Evolutionary conservation across 2,113 vertebrate species (phyloP), one percentile per base, ranked within the genome.

Genomic region (Thunnus thynnus): DNA sequence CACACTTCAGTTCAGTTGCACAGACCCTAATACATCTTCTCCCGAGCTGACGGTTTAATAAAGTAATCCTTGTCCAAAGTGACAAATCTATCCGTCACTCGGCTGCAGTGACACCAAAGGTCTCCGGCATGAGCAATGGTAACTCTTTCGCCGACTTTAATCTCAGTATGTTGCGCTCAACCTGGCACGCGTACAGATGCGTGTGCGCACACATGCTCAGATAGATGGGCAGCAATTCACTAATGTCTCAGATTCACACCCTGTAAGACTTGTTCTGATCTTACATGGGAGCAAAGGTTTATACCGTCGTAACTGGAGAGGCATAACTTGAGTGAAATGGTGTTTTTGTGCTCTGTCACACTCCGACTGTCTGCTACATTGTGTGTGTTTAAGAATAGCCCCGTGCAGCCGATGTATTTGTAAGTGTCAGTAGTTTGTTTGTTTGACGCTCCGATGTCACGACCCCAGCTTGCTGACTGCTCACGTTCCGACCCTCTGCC

Each of bases 161-260:
- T 97, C 95, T 98, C 96, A 95, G 94, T 95, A 96, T 96, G 95
- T 94, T 93, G 94, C 87, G 92, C 94, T 92, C 94, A 93, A 95
- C 46, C 71, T 60, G 5, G 46, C 79, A 57, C 12, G 11, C 13
- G 20, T 83, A 68, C 66, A 63, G 66, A 78, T 48, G 83, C 80
- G 13, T 14, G 20, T 47, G n/a, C 30, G 9, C 72, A 54, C 81
- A 80, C 74, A 32, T 3, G 17, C 71, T 58, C 1, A 63, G 18
- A 3, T 1, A 72, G 13, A 82, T 56, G 16, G 10, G 50, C 72
- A 48, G 8, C 71, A 85, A 72, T 83, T 78, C 16, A 25, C 69
- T 61, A 61, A 72, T 73, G 69, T 72, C 78, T 76, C 6, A 56
- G 46, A 71, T 56, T 64, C 56, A 25, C 48, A 18, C 27, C 41